Evolutionary conservation across 2,797 vertebrate genomes (phyloP), one percentile per base, ranked within the genome.

Genomic region (Coccyzus lansbergi): DNA sequence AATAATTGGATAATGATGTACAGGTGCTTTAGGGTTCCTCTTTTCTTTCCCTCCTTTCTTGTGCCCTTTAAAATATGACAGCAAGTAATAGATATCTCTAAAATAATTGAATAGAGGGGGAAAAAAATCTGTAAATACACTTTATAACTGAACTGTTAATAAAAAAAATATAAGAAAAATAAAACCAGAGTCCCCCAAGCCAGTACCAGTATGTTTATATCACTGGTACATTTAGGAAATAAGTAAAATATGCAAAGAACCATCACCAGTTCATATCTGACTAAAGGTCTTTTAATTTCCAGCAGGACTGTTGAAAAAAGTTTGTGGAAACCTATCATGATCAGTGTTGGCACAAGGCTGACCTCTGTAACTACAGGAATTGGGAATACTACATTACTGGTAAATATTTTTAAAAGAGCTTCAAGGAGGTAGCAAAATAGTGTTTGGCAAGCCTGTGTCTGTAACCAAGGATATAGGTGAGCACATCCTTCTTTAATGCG

Each of bases 271-370:
- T 80, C 2, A 1, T 33, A 74, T 51, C 20, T 77, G 22, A 91
- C 56, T 60, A 18, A 86, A 83, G 44, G n/a, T 8, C 8, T 56
- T 52, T 59, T 34, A 17, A 26, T 83, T 84, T 81, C 51, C 75
- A 56, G 16, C 0, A 0, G 15, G 20, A 52, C 2, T 1, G 22
- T 28, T 29, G 15, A 58, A 69, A 81, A 68, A 33, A 5, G 3
- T 19, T 44, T 16, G 46, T 64, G 38, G 38, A 53, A 60, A 80
- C 46, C 40, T 48, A 4, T 20, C 5, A 2, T 10, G 5, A 22
- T 63, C n/a, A 46, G 15, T 40, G 46, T 10, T 40, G 46, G n/a
- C 70, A 40, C 8, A 36, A 22, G 19, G 40, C 31, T 87, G 19
- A 26, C 33, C 19, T 33, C 38, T 28, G 14, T 53, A 80, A 53